phyloP scores from a whole-genome alignment of 2,113 vertebrate species.

The Phycodurus eques region DNA sequence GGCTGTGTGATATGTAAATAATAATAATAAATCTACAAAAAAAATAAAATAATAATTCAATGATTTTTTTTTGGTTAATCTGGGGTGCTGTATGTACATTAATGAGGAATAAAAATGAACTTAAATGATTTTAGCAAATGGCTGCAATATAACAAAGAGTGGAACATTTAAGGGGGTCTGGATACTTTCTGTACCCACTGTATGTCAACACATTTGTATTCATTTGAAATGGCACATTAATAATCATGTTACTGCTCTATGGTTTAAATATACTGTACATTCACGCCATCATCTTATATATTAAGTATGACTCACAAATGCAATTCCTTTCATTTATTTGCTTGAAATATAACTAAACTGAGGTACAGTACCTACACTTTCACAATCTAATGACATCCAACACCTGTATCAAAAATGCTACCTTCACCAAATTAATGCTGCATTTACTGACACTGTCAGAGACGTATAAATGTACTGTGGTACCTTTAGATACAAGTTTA shows the following conservation, averaged over 20 bases:
- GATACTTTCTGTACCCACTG: no score
- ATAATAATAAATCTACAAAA: no score
- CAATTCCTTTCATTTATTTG: background rate
- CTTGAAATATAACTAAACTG: background rate
- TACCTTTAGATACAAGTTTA: no score
- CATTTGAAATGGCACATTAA: background rate
- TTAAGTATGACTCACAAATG: background rate
- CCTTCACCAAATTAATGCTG: background rate
- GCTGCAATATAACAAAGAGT: no score
- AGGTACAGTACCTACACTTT: background rate
- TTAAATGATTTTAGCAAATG: no score
- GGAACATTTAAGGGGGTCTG: no score
- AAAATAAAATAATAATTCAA: no score
- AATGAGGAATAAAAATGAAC: no score
- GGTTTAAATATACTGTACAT: background rate
- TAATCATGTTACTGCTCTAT: constrained; percentile 1
- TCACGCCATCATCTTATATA: background rate
- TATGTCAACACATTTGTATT: constrained; percentile 27
- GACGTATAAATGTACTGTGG: no score
- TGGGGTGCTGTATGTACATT: no score
- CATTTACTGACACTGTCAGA: background rate
- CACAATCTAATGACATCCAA: background rate
- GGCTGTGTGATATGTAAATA: no score
- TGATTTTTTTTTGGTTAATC: no score
- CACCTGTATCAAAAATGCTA: background rate